Base-by-base conservation (phyloP, 1,140 invertebrate genomes). In the Pseudomyrmex pallidus region DNA sequence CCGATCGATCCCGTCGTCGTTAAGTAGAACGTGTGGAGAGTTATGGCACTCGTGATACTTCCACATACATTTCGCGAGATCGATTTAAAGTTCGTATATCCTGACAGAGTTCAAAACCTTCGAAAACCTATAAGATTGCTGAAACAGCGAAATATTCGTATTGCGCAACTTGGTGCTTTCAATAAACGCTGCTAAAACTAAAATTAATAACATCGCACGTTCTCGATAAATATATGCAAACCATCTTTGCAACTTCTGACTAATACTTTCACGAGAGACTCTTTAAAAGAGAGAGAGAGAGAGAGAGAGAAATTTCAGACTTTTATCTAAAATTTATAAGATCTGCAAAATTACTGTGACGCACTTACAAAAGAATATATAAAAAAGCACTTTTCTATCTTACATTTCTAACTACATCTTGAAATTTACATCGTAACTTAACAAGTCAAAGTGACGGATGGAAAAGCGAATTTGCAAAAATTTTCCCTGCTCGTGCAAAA, bases 121-220 rank as follows among this genome's bases (percentile, higher is more conserved):
- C 56, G 70, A 67, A 82, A 87, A 83, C 70, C 70, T 52, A 17
- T 74, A 20, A 61, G 82, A 72, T n/a, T 62, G 83, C 74, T 61
- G 85, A 88, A 83, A 70, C 82, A 82, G 85, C 82, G 56, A 74
- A 87, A 88, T 85, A 70, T 72, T 62, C 50, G 74, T 35, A 35
- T 35, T 35, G 35, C 5, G 54, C 70, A 67, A 68, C 83, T 76
- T 85, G 44, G 82, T 85, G 57, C 64, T 85, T 85, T 77, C 87
- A 88, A 87, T 87, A 86, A 85, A 67, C 72, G 64, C 59, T 85
- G 83, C 85, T 88, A 87, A 88, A 87, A 87, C 64, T 87, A 61
- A 66, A 84, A 88, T 88, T 87, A 83, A 87, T 88, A 88, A 88
- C 83, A 67, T 74, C 35, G 35, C 35, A 35, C 35, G 35, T 35